These are phyloP conservation scores for Pristionchus mayeri DNA, from an alignment of 2,888 invertebrate genomes.

Conservation along the genomic window DNA sequence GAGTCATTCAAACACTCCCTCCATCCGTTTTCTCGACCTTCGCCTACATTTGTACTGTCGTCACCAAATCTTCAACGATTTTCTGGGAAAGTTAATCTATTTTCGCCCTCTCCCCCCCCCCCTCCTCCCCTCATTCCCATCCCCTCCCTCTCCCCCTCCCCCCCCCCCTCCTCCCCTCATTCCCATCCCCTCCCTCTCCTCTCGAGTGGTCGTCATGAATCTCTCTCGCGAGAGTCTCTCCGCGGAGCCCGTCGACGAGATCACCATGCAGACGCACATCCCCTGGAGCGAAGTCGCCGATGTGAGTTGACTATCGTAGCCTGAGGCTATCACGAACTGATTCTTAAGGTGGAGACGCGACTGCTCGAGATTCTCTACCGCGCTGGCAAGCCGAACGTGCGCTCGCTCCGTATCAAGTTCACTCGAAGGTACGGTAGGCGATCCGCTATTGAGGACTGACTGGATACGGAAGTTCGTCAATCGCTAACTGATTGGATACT, in stretches of 20 bases:
- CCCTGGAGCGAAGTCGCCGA: conserved; percentile 38
- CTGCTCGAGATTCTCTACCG: conserved; percentile 38
- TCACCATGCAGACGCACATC: conserved; percentile 35
- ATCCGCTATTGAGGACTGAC: neutral
- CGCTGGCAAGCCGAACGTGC: conserved; percentile 29
- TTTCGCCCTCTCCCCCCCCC: too few relatives aligned
- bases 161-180: neutral
- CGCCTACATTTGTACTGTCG: too few relatives aligned
- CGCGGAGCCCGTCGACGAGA: conserved; percentile 18
- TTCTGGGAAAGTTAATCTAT: too few relatives aligned
- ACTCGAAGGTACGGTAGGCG: conserved; percentile 3
- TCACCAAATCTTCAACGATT: too few relatives aligned
- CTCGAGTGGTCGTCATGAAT: neutral
- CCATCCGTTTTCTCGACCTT: too few relatives aligned
- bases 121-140: too few relatives aligned
- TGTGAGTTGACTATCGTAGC: neutral
- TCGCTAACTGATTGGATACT: neutral
- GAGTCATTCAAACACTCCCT: too few relatives aligned
- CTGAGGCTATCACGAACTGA: neutral
- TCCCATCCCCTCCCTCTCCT: neutral
- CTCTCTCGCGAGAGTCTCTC: neutral
- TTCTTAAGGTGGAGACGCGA: neutral
- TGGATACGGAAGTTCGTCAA: neutral
- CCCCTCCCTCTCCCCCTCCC: neutral
- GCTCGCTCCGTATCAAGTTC: conserved; percentile 28